phyloP scores from a whole-genome alignment of 2,888 invertebrate species.

The Himalopsyche kuldschensis region DNA sequence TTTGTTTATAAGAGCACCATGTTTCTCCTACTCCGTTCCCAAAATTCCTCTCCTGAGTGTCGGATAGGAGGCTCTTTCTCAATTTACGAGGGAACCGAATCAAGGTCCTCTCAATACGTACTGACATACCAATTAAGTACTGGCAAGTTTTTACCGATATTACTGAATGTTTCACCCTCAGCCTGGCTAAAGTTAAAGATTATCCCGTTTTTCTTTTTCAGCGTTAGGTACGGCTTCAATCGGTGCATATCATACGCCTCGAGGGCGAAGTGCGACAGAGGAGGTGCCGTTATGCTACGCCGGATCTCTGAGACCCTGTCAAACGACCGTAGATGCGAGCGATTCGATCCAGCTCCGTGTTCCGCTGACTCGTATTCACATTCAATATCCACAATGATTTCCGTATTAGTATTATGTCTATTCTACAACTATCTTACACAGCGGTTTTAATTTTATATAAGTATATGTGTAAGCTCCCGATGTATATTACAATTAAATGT shows the following conservation, averaged over 20 bases:
- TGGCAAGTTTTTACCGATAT: too few relatives aligned
- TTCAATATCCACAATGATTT: background rate
- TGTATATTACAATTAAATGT: background rate
- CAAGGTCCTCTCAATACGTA: too few relatives aligned
- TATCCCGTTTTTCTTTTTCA: conserved; percentile 7
- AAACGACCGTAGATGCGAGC: conserved; percentile 21
- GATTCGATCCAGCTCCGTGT: conserved; percentile 24
- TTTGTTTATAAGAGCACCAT: too few relatives aligned
- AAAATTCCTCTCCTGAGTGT: too few relatives aligned
- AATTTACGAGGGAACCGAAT: too few relatives aligned
- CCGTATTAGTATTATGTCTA: background rate
- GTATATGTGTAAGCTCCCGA: background rate
- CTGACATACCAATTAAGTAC: too few relatives aligned
- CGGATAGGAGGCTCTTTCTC: too few relatives aligned
- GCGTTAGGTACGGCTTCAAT: conserved; percentile 33
- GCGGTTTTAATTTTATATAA: background rate
- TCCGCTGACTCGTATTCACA: background rate
- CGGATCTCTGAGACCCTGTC: conserved; percentile 33
- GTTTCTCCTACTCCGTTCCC: too few relatives aligned
- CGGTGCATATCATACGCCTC: conserved; percentile 31
- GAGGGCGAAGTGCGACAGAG: conserved; percentile 21
- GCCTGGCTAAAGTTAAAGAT: too few relatives aligned
- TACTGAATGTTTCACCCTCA: too few relatives aligned
- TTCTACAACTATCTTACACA: background rate
- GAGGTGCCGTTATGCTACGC: conserved; percentile 24